Evolutionary conservation across 2,888 invertebrate species (phyloP).

Genomic region (Lypha dubia): DNA sequence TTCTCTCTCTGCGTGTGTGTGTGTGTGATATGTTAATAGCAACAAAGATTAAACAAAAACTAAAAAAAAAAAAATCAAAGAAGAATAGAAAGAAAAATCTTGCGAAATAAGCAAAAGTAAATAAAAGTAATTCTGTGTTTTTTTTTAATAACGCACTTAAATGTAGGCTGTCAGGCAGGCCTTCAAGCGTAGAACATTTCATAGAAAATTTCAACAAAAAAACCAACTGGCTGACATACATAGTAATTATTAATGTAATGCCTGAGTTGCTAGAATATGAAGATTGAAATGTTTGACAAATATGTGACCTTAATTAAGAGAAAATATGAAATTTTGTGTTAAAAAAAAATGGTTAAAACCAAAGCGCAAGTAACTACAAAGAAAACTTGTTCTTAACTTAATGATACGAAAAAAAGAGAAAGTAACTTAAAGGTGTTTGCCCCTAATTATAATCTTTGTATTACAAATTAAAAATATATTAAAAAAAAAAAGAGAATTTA

Average conservation of each 20-base stretch:
- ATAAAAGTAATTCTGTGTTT: conserved; percentile 36
- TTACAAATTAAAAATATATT: no score
- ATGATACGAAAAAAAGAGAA: neutral
- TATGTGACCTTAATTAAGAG: conserved; percentile 58
- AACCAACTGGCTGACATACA: conserved; percentile 22
- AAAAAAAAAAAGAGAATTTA: no score
- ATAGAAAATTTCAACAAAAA: conserved; percentile 29
- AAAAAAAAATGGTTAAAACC: neutral
- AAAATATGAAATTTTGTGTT: conserved; percentile 10
- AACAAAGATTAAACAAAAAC: conserved; percentile 9
- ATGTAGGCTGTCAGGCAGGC: conserved; percentile 33
- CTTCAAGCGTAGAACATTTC: conserved; percentile 46
- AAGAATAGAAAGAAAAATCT: conserved; percentile 20
- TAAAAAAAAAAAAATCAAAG: no score
- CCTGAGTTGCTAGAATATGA: conserved; percentile 19
- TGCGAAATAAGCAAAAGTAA: conserved; percentile 58
- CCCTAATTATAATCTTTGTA: no score
- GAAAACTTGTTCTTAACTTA: neutral
- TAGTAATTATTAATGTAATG: conserved; percentile 31
- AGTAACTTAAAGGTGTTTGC: neutral
- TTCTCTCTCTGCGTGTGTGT: no score
- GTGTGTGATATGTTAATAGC: conserved; percentile 30
- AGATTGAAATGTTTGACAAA: conserved; percentile 50
- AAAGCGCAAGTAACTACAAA: conserved; percentile 1
- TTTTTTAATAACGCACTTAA: conserved; percentile 41